Evolutionary conservation across 2,113 vertebrate species (phyloP).

Genomic region (Ageneiosus marmoratus): DNA sequence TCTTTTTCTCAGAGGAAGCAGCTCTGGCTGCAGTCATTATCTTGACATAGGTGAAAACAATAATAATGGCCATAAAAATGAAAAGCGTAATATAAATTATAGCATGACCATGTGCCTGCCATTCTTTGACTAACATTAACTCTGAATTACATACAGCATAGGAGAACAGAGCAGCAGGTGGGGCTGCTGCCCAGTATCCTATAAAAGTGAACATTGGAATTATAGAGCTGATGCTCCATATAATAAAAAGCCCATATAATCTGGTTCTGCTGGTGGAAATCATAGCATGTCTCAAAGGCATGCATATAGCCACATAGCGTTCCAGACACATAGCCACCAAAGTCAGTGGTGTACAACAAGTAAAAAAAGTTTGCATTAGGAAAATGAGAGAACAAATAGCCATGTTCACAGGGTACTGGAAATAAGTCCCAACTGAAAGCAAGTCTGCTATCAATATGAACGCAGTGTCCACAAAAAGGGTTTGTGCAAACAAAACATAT

Average conservation of each 20-base stretch:
- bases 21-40: conserved; percentile 50
- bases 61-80: conserved; percentile 33
- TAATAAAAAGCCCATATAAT: conserved; percentile 22
- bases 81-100: conserved; percentile 20
- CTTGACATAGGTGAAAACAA: conserved; percentile 50
- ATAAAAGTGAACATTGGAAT: conserved; percentile 14
- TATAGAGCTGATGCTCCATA: conserved; percentile 35
- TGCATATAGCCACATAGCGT: conserved; percentile 1
- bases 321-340: conserved; percentile 49
- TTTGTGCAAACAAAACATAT: conserved; percentile 57
- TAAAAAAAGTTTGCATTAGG: background rate
- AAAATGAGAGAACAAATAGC: conserved; percentile 39
- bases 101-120: conserved; percentile 33
- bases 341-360: conserved; percentile 37
- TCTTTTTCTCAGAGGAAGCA: conserved; percentile 28
- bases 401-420: conserved; percentile 16
- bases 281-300: conserved; percentile 34
- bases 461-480: conserved; percentile 50
- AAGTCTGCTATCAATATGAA: conserved; percentile 37
- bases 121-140: conserved; percentile 16
- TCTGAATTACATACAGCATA: conserved; percentile 35
- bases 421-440: background rate
- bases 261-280: conserved; percentile 44
- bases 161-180: background rate
- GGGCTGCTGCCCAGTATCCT: background rate